phyloP scores from a whole-genome alignment of 2,113 vertebrate species.

The Uropsilus gracilis region DNA sequence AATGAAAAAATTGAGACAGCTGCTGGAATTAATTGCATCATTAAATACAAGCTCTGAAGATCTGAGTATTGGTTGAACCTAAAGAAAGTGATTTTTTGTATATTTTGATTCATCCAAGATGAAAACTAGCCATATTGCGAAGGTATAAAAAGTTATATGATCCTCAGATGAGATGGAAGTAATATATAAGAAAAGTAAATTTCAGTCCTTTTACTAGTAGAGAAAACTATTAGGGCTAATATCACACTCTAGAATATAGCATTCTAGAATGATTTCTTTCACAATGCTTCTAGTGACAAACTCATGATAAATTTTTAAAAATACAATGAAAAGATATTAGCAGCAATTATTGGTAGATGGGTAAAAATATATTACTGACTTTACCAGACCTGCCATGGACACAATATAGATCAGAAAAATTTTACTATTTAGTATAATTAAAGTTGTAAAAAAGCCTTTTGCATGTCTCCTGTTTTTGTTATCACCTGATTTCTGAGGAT shows the following conservation, averaged over 20 bases:
- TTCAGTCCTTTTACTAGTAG: not conserved
- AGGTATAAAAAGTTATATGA: slow-evolving; percentile 18
- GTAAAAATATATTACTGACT: slow-evolving; percentile 47
- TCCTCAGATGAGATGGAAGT: slow-evolving; percentile 20
- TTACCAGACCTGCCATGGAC: slow-evolving; percentile 63
- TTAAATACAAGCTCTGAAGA: slow-evolving; percentile 14
- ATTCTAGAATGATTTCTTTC: slow-evolving; percentile 26
- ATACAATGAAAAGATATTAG: slow-evolving; percentile 47
- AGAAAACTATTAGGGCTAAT: not conserved
- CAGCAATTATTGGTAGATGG: not conserved
- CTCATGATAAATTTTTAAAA: slow-evolving; percentile 54
- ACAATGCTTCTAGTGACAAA: slow-evolving; percentile 8
- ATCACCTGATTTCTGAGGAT: slow-evolving; percentile 51
- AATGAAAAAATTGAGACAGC: slow-evolving; percentile 47
- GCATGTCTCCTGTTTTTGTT: slow-evolving; percentile 26
- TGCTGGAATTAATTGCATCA: slow-evolving; percentile 12
- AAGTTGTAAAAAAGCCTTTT: slow-evolving; percentile 56
- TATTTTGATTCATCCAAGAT: slow-evolving; percentile 11
- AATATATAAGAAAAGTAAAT: slow-evolving; percentile 28
- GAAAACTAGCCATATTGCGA: slow-evolving; percentile 41
- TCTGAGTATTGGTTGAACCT: not conserved
- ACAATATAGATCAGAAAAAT: slow-evolving; percentile 53
- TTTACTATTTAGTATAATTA: slow-evolving; percentile 67
- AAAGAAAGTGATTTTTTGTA: slow-evolving; percentile 39
- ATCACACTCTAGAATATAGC: too few relatives aligned